Conservation (phyloP, 64 coral and sea anemone genomes). For the Montipora cactus region DNA sequence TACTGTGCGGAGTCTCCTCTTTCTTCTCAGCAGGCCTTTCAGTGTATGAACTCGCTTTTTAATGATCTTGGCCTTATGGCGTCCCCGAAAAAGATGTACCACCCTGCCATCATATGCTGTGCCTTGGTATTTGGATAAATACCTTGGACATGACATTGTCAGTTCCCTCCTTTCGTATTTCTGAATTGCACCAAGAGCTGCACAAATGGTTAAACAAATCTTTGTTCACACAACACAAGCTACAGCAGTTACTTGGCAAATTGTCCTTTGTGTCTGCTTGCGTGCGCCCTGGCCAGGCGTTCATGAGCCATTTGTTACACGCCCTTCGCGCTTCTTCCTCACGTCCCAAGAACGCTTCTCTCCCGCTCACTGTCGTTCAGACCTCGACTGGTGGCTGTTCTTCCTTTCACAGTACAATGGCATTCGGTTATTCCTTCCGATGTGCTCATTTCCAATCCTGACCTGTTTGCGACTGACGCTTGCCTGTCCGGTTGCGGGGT, state of each 20-base stretch:
- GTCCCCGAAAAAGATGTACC: constrained; percentile 21
- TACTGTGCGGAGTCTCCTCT: constrained; percentile 28
- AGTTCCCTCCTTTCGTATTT: constrained; percentile 27
- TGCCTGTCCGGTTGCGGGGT: too few relatives aligned
- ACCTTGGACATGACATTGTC: constrained; percentile 39
- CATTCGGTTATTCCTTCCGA: too few relatives aligned
- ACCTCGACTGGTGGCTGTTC: too few relatives aligned
- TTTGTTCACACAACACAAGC: not conserved
- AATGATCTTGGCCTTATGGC: constrained; percentile 42
- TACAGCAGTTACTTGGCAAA: constrained; percentile 27
- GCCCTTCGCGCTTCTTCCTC: constrained; percentile 4
- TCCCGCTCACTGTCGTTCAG: too few relatives aligned
- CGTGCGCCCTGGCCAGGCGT: constrained; percentile 49
- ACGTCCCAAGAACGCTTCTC: not conserved
- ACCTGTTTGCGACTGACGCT: too few relatives aligned
- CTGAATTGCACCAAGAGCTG: constrained; percentile 37
- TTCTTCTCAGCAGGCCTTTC: constrained; percentile 6
- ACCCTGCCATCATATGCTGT: constrained; percentile 32
- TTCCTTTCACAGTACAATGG: too few relatives aligned
- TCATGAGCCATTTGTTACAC: constrained; percentile 47
- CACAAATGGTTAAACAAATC: not conserved
- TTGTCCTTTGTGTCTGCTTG: constrained; percentile 53
- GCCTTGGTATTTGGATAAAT: constrained; percentile 54
- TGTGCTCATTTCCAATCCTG: too few relatives aligned
- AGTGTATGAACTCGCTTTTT: constrained; percentile 27